Evolutionary conservation across 2,113 vertebrate species (phyloP), one percentile per base, ranked within the genome.

Genomic region (Myocastor coypus): DNA sequence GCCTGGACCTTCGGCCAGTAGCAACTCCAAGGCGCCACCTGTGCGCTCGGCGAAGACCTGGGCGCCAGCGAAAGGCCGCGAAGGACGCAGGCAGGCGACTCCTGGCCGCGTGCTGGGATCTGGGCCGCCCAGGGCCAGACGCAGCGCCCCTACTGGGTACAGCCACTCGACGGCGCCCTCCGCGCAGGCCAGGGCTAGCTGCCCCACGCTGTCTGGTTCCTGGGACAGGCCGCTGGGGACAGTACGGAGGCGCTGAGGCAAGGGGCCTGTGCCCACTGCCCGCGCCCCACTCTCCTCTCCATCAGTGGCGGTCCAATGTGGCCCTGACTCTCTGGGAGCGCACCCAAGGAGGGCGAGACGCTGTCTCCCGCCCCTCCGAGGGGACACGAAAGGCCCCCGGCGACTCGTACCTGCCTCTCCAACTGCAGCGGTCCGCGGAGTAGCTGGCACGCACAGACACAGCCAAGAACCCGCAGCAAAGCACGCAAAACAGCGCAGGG

Each of bases 81-180:
- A 96, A 0, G 99, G 99, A 94, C 99, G 99, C 92, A 99, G 96
- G 82, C 99, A 99, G 97, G 99, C 99, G 0, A 99, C 99, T 97
- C 99, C 46, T 1, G 98, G 98, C 8, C 89, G 97, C 0, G 98
- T 98, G 94, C 97, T 96, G 92, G 96, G 57, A 37, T 98, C 68
- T 12, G 98, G 93, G 0, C 97, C 73, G 12, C 98, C 89, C 52
- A 99, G 98, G 75, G 98, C 99, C 55, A 99, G 98, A 22, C 99
- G 99, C 75, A 99, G 99, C 28, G 99, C 99, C 7, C 99, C 99
- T 1, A 98, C 98, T 32, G 99, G 99, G 93, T 99, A 99, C 87
- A 99, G 97, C 99, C 99, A 99, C 95, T 99, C 99, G 94, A 99
- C 96, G 0, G 98, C 98, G 46, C 99, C 99, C 98, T 99, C 99